Evolutionary conservation across 1,140 invertebrate species (phyloP).

Genomic region (Heliothis virescens): DNA sequence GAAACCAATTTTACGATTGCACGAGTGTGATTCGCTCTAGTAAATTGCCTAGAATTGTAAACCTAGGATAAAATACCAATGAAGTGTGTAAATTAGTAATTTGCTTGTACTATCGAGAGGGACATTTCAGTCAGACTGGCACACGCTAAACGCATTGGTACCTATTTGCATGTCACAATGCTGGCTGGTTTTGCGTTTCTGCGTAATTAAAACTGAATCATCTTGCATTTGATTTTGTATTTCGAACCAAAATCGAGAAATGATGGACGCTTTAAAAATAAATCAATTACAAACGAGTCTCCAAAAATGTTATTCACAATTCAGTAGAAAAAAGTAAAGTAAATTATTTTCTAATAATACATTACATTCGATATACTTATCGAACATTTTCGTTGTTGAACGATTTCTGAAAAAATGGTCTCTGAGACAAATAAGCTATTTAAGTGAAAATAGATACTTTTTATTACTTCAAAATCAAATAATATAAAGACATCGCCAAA

Average conservation of each 20-base stretch:
- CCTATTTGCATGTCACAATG: conserved; percentile 4
- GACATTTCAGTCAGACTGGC: conserved; percentile 11
- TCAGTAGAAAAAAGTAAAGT: too few relatives aligned
- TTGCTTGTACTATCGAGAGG: neutral
- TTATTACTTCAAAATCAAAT: neutral
- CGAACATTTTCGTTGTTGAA: neutral
- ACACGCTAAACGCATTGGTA: conserved; percentile 8
- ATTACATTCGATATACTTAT: neutral
- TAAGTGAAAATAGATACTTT: neutral
- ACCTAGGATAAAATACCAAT: neutral
- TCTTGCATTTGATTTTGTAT: neutral
- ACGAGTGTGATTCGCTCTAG: neutral
- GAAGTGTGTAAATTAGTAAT: conserved; percentile 1
- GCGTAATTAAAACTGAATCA: conserved; percentile 1
- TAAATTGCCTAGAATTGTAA: neutral
- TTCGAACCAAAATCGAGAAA: neutral
- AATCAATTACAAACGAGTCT: too few relatives aligned
- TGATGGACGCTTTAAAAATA: neutral
- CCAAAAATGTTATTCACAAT: too few relatives aligned
- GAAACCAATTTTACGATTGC: neutral
- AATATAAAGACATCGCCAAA: neutral
- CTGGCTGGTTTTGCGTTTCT: neutral
- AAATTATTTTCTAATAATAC: neutral
- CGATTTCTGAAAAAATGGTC: neutral
- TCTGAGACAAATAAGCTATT: neutral